These are phyloP conservation scores for Limnothrissa miodon DNA, from an alignment of 2,113 vertebrate species.

Conservation along the genomic window DNA sequence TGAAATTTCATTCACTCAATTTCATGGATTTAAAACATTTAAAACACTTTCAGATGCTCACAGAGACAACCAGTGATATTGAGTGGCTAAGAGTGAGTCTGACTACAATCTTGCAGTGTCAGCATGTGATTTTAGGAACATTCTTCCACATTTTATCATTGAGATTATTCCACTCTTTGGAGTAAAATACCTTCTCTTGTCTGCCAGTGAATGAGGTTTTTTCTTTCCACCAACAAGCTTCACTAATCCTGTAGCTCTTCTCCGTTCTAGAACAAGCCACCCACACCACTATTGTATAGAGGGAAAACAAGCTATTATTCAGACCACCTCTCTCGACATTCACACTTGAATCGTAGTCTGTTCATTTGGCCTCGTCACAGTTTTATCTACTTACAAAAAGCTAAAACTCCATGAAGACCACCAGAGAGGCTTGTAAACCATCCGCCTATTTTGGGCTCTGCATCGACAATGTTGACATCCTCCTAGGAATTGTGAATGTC, in stretches of 20 bases:
- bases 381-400: slow-evolving; percentile 9
- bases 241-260: neutral
- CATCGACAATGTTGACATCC: neutral
- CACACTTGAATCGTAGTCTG: neutral
- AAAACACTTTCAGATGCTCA: no score
- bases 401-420: slow-evolving; percentile 10
- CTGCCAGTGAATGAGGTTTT: neutral
- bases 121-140: neutral
- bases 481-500: slow-evolving; percentile 17
- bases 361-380: neutral
- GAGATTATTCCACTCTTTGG: neutral
- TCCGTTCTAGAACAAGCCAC: neutral
- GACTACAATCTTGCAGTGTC: neutral
- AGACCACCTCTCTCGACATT: neutral
- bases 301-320: neutral
- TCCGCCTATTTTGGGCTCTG: neutral
- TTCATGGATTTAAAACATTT: no score
- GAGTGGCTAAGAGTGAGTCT: neutral
- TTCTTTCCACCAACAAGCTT: neutral
- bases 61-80: no score
- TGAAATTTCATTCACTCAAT: neutral
- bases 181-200: neutral
- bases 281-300: neutral
- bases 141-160: neutral
- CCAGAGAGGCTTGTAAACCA: neutral